Base-by-base conservation (phyloP, 53 echinoderm and acorn worm species). In the Patiria pectinifera region DNA sequence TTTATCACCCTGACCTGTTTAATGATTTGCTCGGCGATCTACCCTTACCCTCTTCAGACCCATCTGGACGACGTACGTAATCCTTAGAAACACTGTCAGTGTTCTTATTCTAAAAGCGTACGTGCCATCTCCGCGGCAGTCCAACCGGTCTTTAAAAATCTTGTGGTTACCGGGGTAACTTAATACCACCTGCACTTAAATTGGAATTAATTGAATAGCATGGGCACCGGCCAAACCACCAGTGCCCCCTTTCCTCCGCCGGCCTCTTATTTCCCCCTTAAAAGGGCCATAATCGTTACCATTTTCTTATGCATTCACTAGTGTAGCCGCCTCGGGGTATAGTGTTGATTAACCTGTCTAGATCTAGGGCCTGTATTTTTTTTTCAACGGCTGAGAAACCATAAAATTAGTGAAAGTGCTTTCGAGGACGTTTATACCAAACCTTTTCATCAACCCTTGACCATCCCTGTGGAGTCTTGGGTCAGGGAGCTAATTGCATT, bases 191-290 rank as follows among this genome's bases (percentile, higher is more conserved):
- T 15, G 16, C 80, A 46, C 80, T 79, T 79, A 46, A 47, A 47
- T 45, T 45, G 8, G 48, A 79, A 79, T 79, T 79, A 79, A 79
- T 79, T 79, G 80, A 79, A 79, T 79, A 3, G 74, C 48, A 45
- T 46, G 45, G 5, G 45, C 80, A 45, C 43, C 19, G 47, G 80
- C 35, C 35, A 35, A 35, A 35, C 78, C 35, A 78, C 78, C 35
- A 2, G 78, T 44, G 45, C 26, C 15, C 78, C 21, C 78, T 78
- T 35, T 15, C 16, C 35, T 35, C 35, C 35, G 35, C 35, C 35
- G 35, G 26, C 45, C 24, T 6, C 26, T 11, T 35, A 25, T 78
- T 6, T 45, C 8, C 2, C 80, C 80, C 45, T 46, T 79, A 79
- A 79, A 79, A 14, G 48, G 80, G 47, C 47, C 47, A 11, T 6